Evolutionary conservation across 2,113 vertebrate genomes (phyloP), one percentile per base, ranked within the genome.

Genomic region (Hylia prasina): DNA sequence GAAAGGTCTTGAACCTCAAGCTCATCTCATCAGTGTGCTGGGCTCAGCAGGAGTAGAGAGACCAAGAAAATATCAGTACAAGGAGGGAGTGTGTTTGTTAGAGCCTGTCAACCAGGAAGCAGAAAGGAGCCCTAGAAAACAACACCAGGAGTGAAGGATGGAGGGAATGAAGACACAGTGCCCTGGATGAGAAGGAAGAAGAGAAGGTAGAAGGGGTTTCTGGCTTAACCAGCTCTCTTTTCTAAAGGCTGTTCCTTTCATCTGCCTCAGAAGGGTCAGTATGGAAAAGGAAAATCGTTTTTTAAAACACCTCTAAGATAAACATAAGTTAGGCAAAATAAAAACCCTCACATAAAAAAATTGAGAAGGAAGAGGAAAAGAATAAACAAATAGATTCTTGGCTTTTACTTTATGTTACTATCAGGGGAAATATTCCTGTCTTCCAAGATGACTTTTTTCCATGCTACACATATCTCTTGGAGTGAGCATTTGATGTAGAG

Each of bases 311-410:
- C 50, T 83, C 45, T 54, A 88, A 88, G 63, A 80, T 25, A 85
- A 85, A 89, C 50, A 30, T 79, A 60, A 82, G n/a, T 64, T 42
- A n/a, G 33, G 58, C 39, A 87, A 84, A 90, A 92, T 50, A 81
- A 86, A 93, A 88, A 58, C 21, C 8, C 6, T 65, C 7, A 17
- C 28, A 31, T 40, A 3, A 15, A 65, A 76, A 54, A 19, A 33
- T 1, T 2, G 4, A 39, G 14, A 6, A 35, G 25, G 11, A 69
- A 15, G 40, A 88, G 13, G 4, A 10, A 7, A 85, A 68, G 89
- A 68, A 53, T 12, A 78, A 90, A 65, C 14, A 79, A 87, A 60
- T 18, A 63, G 30, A 63, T 80, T 50, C 20, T 79, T 85, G 53
- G 39, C 50, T 95, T 92, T 70, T 68, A 70, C 28, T 89, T 71